phyloP scores from a whole-genome alignment of 2,888 invertebrate genomes.

The Chouioia cunea region DNA sequence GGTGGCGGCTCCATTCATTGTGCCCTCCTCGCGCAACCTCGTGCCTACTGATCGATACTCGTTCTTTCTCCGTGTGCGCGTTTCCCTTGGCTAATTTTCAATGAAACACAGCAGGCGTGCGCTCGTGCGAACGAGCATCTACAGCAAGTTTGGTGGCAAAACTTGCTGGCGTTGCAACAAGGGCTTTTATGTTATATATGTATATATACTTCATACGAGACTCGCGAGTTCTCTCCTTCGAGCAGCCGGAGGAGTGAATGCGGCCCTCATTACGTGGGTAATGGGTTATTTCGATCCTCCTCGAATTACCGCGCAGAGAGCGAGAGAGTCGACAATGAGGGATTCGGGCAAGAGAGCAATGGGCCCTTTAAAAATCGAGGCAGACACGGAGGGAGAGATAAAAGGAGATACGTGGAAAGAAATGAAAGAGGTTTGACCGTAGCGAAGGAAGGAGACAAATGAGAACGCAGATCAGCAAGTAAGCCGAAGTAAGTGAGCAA shows the following conservation, averaged over 20 bases:
- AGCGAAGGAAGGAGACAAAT: slow-evolving; percentile 58
- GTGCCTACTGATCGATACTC: not conserved
- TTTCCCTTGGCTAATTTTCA: not conserved
- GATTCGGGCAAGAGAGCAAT: slow-evolving; percentile 54
- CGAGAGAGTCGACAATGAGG: slow-evolving; percentile 61
- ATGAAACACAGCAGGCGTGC: too few species aligned
- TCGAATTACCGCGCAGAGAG: slow-evolving; percentile 59
- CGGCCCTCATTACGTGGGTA: slow-evolving; percentile 63
- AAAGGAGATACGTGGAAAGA: slow-evolving; percentile 46
- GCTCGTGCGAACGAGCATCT: too few species aligned
- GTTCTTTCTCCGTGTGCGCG: not conserved
- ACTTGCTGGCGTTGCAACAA: too few species aligned
- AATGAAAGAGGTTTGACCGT: slow-evolving; percentile 45
- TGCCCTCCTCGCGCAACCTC: not conserved
- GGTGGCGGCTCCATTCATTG: not conserved
- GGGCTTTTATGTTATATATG: not conserved
- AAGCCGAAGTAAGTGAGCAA: too few species aligned
- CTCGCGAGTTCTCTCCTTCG: slow-evolving; percentile 19
- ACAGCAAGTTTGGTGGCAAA: too few species aligned
- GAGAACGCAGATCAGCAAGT: slow-evolving; percentile 49
- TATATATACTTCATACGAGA: not conserved
- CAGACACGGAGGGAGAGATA: slow-evolving; percentile 32
- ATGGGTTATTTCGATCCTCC: slow-evolving; percentile 66
- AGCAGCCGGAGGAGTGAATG: slow-evolving; percentile 51
- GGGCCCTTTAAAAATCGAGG: not conserved